phyloP scores from a whole-genome alignment of 2,113 vertebrate genomes.

The Crotalus helleri region DNA sequence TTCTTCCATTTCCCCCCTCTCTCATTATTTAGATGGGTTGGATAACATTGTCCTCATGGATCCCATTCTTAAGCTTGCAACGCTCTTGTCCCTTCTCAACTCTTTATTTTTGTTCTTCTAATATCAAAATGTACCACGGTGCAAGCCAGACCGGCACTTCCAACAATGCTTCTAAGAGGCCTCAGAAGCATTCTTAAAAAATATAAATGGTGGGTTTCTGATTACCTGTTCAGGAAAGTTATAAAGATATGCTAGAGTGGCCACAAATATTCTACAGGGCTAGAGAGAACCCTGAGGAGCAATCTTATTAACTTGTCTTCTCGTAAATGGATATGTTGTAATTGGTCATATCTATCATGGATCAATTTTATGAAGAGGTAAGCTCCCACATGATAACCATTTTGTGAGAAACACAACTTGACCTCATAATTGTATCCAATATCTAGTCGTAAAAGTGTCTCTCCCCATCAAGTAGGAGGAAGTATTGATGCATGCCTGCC shows the following conservation, averaged over 20 bases:
- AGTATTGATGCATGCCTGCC: too few species aligned
- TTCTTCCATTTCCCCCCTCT: neutral
- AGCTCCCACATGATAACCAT: neutral
- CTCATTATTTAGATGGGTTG: neutral
- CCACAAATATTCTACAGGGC: neutral
- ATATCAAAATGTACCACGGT: neutral
- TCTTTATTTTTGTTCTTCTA: neutral
- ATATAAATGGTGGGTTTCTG: neutral
- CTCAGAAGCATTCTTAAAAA: neutral
- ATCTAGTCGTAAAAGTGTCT: too few species aligned
- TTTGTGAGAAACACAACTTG: neutral
- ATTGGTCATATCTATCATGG: neutral
- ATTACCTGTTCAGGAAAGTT: neutral
- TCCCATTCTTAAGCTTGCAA: neutral
- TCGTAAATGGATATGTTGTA: neutral
- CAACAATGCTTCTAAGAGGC: neutral
- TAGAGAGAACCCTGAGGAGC: neutral
- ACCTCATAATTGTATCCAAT: neutral
- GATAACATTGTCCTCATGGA: neutral
- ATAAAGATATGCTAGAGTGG: neutral
- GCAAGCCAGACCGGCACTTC: neutral
- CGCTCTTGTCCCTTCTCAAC: neutral
- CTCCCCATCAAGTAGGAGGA: too few species aligned
- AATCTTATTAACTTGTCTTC: neutral
- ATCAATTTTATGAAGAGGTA: neutral